These are phyloP conservation scores for Pogonocichla stellata DNA, from an alignment of 2,113 vertebrate species.

Conservation along the genomic window DNA sequence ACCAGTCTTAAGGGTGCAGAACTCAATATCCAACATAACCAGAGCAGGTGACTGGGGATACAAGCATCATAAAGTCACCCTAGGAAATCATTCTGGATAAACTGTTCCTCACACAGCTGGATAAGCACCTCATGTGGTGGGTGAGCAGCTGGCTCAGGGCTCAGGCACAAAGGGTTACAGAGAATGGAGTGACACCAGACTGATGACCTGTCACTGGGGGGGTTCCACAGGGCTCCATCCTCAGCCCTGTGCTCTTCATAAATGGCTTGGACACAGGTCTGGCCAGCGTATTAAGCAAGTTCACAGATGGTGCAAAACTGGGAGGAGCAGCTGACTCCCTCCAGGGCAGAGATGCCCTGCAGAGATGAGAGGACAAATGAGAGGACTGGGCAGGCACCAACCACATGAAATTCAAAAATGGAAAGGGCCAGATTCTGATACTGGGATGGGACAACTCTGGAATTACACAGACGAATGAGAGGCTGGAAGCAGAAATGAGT, in stretches of 20 bases:
- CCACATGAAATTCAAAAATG: not conserved
- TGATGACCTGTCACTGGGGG: rapidly evolving
- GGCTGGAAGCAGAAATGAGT: not conserved
- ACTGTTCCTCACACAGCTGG: too few relatives aligned
- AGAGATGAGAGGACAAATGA: not conserved
- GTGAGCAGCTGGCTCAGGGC: too few relatives aligned
- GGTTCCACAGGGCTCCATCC: not conserved
- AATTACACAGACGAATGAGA: not conserved
- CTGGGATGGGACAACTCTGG: not conserved
- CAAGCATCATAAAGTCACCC: too few relatives aligned
- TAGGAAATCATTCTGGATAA: too few relatives aligned
- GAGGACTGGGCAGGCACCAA: not conserved
- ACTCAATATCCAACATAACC: too few relatives aligned
- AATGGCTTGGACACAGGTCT: not conserved
- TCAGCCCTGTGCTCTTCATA: not conserved
- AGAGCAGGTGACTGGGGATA: too few relatives aligned
- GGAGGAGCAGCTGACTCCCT: not conserved
- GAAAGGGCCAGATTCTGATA: not conserved
- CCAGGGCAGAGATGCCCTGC: not conserved
- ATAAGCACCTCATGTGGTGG: too few relatives aligned
- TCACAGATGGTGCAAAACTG: too few relatives aligned
- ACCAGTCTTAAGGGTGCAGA: too few relatives aligned
- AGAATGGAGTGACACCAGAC: not conserved
- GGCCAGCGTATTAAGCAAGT: too few relatives aligned
- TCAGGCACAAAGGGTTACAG: too few relatives aligned